Evolutionary conservation across 2,113 vertebrate genomes (phyloP).

Genomic region (Lepisosteus osseus): DNA sequence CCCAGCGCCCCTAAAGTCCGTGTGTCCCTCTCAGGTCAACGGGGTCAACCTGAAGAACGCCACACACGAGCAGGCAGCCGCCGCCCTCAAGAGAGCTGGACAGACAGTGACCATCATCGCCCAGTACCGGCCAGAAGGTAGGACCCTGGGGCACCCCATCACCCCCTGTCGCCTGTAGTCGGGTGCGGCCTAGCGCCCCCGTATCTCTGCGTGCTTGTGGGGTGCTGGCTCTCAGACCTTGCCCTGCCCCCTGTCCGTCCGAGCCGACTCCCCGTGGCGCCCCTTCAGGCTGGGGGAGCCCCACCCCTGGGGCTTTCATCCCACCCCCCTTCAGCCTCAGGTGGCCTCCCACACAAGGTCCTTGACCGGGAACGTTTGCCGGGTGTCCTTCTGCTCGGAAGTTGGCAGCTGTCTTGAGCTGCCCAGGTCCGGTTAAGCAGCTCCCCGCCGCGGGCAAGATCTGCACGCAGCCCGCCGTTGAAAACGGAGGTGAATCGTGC

Average conservation of each 20-base stretch:
- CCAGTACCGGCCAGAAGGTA: constrained; percentile 97
- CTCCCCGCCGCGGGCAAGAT: no score
- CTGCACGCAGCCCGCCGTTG: no score
- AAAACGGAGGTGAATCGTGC: no score
- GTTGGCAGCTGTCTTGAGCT: no score
- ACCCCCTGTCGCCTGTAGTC: not conserved
- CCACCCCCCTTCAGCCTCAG: no score
- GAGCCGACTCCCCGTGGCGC: no score
- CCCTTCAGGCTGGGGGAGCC: constrained; percentile 1
- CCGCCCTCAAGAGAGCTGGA: constrained; percentile 94
- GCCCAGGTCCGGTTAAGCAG: no score
- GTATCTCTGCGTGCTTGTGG: not conserved
- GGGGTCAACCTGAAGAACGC: constrained; percentile 94
- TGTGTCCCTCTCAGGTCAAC: constrained; percentile 78
- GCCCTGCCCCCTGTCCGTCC: not conserved
- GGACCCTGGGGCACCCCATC: constrained; percentile 13
- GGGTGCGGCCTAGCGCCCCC: no score
- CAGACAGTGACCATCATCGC: constrained; percentile 96
- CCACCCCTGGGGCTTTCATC: no score
- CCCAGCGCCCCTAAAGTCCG: not conserved
- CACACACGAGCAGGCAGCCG: constrained; percentile 94
- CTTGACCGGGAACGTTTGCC: no score
- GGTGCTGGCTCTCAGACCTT: not conserved
- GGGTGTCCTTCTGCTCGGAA: no score
- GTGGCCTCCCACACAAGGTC: no score